Evolutionary conservation across 2,888 invertebrate species (phyloP).

Genomic region (Lamellibrachia satsuma): DNA sequence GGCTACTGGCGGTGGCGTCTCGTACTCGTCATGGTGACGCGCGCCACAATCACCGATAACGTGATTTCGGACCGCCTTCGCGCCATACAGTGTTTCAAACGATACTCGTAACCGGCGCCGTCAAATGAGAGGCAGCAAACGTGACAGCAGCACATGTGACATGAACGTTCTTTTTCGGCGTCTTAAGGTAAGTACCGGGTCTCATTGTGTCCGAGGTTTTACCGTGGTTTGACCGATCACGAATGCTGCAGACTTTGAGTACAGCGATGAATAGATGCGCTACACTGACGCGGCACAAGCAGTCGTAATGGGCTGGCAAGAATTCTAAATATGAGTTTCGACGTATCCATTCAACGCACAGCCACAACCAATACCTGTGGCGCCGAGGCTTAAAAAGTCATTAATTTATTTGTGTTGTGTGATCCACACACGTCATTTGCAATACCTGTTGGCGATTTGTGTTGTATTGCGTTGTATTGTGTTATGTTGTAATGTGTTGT

Average conservation of each 20-base stretch:
- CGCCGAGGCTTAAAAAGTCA: not conserved
- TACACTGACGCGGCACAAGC: not conserved
- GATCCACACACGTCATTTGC: not conserved
- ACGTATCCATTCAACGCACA: not conserved
- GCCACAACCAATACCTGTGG: not conserved
- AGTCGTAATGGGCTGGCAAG: not conserved
- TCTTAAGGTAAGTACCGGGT: not conserved
- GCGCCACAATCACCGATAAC: conserved; percentile 4
- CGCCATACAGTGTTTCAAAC: not conserved
- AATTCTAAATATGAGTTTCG: not conserved
- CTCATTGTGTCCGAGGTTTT: not conserved
- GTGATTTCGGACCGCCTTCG: not conserved
- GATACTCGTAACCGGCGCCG: not conserved
- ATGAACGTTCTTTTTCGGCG: not conserved
- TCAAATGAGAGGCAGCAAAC: not conserved
- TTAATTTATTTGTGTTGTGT: not conserved
- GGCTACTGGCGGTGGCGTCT: not conserved
- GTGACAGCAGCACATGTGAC: not conserved
- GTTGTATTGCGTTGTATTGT: too few species aligned
- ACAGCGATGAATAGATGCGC: not conserved
- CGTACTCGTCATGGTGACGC: conserved; percentile 5
- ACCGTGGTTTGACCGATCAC: not conserved
- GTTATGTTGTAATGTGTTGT: too few species aligned
- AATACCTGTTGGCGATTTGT: conserved; percentile 1
- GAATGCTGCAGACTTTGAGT: not conserved